A percentile compares a stretch with the other conserved stretches of the same genome.
Conservation (phyloP, 2,797 vertebrate species). For the Gambelia wislizenii region DNA sequence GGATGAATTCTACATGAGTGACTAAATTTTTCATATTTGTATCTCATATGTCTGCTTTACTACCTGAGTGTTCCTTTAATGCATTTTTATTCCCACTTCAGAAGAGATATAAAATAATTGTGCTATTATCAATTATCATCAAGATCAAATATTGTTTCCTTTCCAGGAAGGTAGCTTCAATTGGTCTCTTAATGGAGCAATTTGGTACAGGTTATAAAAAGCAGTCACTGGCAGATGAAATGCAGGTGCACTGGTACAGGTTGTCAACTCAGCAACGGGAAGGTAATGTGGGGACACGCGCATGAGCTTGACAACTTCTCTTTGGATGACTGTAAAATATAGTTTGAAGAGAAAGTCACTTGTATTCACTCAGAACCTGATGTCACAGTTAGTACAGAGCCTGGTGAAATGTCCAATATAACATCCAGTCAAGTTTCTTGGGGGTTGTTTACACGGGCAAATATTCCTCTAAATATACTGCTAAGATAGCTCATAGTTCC, state of each 20-base stretch:
- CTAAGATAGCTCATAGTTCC: too few relatives aligned
- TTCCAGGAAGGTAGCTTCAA: constrained; percentile 63
- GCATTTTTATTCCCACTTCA: constrained; percentile 11
- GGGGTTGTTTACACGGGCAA: too few relatives aligned
- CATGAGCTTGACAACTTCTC: constrained; percentile 48
- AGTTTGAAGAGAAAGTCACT: background rate
- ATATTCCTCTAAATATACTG: too few relatives aligned
- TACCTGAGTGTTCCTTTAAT: constrained; percentile 21
- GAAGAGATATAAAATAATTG: constrained; percentile 41
- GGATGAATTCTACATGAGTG: constrained; percentile 19
- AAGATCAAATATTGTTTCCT: constrained; percentile 62
- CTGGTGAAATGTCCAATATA: too few relatives aligned
- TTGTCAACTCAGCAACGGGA: constrained; percentile 60
- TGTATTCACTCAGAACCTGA: too few relatives aligned
- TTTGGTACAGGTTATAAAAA: constrained; percentile 69
- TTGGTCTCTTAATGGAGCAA: constrained; percentile 59
- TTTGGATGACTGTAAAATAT: constrained; percentile 35
- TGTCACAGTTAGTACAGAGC: too few relatives aligned
- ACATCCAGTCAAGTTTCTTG: too few relatives aligned
- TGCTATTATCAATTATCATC: constrained; percentile 63
- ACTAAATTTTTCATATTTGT: constrained; percentile 34
- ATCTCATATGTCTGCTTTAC: constrained; percentile 30
- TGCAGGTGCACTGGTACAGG: constrained; percentile 53
- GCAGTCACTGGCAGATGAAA: constrained; percentile 69
- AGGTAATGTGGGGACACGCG: constrained; percentile 30